Evolutionary conservation across 2,797 vertebrate genomes (phyloP), one percentile per base, ranked within the genome.

Genomic region (Intellagama lesueurii): DNA sequence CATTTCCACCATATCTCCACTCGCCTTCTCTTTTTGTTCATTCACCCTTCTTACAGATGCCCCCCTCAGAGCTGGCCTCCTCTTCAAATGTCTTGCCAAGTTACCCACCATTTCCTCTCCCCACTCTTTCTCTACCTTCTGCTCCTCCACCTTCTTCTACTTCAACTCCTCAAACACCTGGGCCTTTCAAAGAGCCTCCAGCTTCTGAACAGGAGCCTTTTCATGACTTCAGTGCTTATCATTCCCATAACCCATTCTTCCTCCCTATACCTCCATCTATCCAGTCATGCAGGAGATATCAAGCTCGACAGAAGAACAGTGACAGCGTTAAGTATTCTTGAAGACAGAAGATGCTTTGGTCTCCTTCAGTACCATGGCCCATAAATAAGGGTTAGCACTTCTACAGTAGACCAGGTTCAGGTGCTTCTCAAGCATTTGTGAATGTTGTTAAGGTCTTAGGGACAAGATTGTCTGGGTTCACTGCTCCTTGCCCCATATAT

Each of bases 231-330:
- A 16, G 0, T 87, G 81, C 85, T 83, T 77, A 87, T 24, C 76
- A 83, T 70, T 90, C 89, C 89, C 89, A 90, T 70, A 90, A 87
- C n/a, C 89, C 87, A 60, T 88, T 88, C 49, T 82, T 82, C 44
- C 90, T 85, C 7, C 83, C 78, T 3, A 16, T 85, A 68, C 68
- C 24, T 87, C 19, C 44, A 12, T 79, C 79, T 30, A 12, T 44
- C 60, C 8, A 79, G 28, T 73, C 86, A n/a, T 82, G 83, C 66
- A 83, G 83, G n/a, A 82, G 75, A 49, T 85, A 77, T 22, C 86
- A 9, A 0, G 28, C 87, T 22, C 87, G 86, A 30, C 40, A 75
- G 79, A 60, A 85, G 66, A 52, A 6, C 17, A 76, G 28, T 14
- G 88, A 93, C 64, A 30, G 76, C 47, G 19, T 47, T 83, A 80